These are phyloP conservation scores for Bombus cullumanus DNA, from an alignment of 1,140 invertebrate species.

Conservation along the genomic window DNA sequence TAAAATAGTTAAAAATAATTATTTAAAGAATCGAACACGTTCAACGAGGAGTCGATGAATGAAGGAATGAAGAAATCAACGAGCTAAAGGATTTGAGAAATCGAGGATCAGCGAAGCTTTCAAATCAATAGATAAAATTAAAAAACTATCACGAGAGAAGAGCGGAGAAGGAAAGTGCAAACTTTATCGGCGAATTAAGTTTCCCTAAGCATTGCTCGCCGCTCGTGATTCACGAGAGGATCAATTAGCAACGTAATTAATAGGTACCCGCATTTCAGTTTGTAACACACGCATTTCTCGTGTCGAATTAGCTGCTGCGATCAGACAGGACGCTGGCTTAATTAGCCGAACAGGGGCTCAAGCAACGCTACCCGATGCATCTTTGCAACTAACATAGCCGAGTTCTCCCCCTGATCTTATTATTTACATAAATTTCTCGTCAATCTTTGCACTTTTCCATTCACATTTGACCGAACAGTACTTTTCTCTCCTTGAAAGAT, in stretches of 20 bases:
- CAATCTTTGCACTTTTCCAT: no score
- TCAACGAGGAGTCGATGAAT: no score
- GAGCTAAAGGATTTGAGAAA: no score
- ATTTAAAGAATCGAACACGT: no score
- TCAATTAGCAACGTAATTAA: slow-evolving; percentile 60
- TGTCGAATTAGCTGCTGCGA: slow-evolving; percentile 42
- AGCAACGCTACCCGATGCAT: slow-evolving; percentile 7
- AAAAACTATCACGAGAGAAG: background rate
- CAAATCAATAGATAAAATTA: background rate
- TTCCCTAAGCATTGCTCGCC: background rate
- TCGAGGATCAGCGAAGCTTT: no score
- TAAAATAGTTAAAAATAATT: background rate
- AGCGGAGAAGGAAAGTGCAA: background rate
- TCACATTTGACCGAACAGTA: no score
- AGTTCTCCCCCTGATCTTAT: background rate
- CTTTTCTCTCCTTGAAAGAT: no score
- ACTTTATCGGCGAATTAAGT: background rate
- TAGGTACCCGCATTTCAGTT: slow-evolving; percentile 36
- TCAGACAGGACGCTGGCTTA: slow-evolving; percentile 30
- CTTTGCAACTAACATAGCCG: background rate
- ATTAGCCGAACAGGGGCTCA: slow-evolving; percentile 40
- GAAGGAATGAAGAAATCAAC: no score
- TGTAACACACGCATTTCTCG: slow-evolving; percentile 42
- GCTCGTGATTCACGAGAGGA: background rate
- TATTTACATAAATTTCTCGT: background rate